Evolutionary conservation across 1,140 invertebrate genomes (phyloP).

Genomic region (Coenobita brevimanus): DNA sequence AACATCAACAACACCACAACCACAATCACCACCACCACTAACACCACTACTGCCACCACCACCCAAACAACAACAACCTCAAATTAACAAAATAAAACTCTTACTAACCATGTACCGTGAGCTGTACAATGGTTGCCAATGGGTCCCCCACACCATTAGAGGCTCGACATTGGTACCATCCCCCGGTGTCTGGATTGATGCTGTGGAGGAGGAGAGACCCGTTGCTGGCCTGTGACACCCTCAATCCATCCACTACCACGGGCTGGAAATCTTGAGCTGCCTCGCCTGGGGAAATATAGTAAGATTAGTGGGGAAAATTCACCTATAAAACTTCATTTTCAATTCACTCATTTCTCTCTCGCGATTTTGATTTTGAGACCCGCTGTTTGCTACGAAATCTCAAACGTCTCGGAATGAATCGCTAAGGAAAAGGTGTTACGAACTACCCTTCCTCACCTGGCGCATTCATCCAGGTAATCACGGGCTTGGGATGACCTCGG

Average conservation of each 20-base stretch:
- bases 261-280: slow-evolving; percentile 28
- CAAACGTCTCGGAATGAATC: too few species aligned
- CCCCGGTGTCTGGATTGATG: slow-evolving; percentile 72
- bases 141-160: slow-evolving; percentile 74
- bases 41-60: too few species aligned
- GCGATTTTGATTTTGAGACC: not conserved
- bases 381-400: not conserved
- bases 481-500: slow-evolving; percentile 82
- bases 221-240: slow-evolving; percentile 60
- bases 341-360: not conserved
- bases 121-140: slow-evolving; percentile 74
- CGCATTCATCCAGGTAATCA: slow-evolving; percentile 79
- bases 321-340: not conserved
- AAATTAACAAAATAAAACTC: too few species aligned
- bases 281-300: not conserved
- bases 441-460: slow-evolving; percentile 35
- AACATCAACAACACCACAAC: too few species aligned
- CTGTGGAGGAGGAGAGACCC: slow-evolving; percentile 72
- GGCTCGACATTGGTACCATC: slow-evolving; percentile 75
- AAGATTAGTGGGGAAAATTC: not conserved
- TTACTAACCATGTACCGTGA: slow-evolving; percentile 74
- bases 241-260: slow-evolving; percentile 6
- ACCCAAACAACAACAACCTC: too few species aligned
- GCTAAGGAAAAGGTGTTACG: too few species aligned
- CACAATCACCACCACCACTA: too few species aligned